Percentiles rank a stretch among this genome's conserved stretches.
Evolutionary conservation across 92 coral and sea anemone species (phyloP).

Genomic region (Palythoa grandiflora): DNA sequence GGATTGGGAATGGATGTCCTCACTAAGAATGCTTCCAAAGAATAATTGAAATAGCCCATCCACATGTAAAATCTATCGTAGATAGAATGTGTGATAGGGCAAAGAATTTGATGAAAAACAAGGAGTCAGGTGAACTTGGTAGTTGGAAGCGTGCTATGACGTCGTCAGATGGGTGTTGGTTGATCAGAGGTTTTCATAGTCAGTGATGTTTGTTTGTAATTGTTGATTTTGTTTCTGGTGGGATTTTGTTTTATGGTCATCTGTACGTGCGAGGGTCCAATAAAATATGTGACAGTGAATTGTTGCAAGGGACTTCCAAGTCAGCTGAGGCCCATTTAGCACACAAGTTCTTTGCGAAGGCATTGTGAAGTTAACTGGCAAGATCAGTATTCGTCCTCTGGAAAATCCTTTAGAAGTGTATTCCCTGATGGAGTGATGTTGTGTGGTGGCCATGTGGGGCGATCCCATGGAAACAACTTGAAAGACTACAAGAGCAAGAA

Average conservation of each 20-base stretch:
- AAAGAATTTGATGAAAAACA: constrained; percentile 44
- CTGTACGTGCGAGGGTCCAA: background rate
- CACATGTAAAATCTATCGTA: constrained; percentile 42
- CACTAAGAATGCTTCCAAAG: constrained; percentile 18
- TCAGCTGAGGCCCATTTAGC: constrained; percentile 1
- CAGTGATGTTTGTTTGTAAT: constrained; percentile 36
- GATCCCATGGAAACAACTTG: constrained; percentile 4
- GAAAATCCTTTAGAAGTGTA: background rate
- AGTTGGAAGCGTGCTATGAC: constrained; percentile 47
- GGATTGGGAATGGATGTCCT: constrained; percentile 50
- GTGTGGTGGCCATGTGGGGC: constrained; percentile 7
- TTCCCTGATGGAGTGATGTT: constrained; percentile 1
- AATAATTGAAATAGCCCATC: constrained; percentile 45
- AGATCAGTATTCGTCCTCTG: background rate
- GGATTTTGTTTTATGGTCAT: background rate
- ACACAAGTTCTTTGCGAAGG: background rate
- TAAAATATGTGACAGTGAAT: background rate
- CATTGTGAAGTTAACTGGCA: constrained; percentile 8
- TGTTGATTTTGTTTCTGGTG: constrained; percentile 12
- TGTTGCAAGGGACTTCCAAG: background rate
- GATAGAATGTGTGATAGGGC: constrained; percentile 47
- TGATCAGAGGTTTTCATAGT: constrained; percentile 39
- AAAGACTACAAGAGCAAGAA: background rate
- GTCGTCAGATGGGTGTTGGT: constrained; percentile 55
- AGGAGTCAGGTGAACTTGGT: constrained; percentile 18